These are phyloP conservation scores for Lepidonotus clava DNA, from an alignment of 2,888 invertebrate species.

Conservation along the genomic window DNA sequence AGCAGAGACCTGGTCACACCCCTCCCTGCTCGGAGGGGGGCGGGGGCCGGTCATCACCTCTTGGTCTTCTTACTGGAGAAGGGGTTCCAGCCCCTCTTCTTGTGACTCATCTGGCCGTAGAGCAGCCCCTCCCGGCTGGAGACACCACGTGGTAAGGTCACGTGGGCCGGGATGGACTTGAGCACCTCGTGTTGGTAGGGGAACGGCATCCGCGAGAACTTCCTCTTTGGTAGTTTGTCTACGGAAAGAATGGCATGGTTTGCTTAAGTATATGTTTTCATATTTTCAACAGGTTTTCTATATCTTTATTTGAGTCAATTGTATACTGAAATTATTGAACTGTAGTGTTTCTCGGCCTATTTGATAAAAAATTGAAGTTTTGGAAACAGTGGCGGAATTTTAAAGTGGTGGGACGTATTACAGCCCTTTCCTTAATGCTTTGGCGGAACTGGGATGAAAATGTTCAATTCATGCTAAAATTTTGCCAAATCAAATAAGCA, in stretches of 20 bases:
- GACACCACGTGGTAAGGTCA: conserved; percentile 32
- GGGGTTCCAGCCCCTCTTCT: conserved; percentile 46
- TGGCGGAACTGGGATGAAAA: too few relatives aligned
- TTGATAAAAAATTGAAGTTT: too few relatives aligned
- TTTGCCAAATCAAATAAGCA: not conserved
- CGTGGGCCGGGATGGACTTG: conserved; percentile 28
- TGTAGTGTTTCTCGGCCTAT: too few relatives aligned
- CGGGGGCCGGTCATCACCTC: conserved; percentile 10
- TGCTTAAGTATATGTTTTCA: not conserved
- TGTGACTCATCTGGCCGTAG: conserved; percentile 13
- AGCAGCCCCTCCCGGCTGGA: conserved; percentile 21
- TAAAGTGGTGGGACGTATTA: too few relatives aligned
- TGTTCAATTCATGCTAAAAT: not conserved
- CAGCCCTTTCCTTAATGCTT: too few relatives aligned
- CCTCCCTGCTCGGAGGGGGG: too few relatives aligned
- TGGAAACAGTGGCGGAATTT: too few relatives aligned
- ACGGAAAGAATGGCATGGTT: too few relatives aligned
- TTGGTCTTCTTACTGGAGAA: conserved; percentile 31
- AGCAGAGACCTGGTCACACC: too few relatives aligned
- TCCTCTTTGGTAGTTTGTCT: conserved; percentile 39
- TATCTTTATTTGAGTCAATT: not conserved
- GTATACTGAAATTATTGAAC: not conserved
- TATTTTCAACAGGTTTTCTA: not conserved
- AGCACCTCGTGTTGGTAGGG: conserved; percentile 29
- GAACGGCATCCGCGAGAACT: not conserved